Conservation (phyloP, 2,888 invertebrate species). For the Eupithecia abbreviata region DNA sequence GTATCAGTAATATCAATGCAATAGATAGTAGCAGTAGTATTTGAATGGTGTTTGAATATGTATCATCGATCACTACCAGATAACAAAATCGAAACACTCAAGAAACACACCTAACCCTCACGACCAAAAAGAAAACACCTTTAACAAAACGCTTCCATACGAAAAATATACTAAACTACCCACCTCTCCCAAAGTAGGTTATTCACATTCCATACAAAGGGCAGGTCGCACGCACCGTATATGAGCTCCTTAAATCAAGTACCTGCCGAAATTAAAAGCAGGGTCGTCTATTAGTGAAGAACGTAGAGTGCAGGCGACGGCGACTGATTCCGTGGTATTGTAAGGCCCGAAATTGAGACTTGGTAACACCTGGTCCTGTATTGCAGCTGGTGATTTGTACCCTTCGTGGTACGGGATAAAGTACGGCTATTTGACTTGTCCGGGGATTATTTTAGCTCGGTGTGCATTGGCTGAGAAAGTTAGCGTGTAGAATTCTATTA, state of each 20-base stretch:
- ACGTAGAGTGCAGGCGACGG: constrained; percentile 60
- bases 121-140: background rate
- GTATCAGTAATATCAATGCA: too few relatives aligned
- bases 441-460: constrained; percentile 16
- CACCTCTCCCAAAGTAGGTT: background rate
- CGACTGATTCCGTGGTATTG: constrained; percentile 72
- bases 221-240: constrained; percentile 65
- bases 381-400: constrained; percentile 45
- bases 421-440: constrained; percentile 39
- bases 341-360: constrained; percentile 65
- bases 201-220: constrained; percentile 15
- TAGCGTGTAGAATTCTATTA: background rate
- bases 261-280: constrained; percentile 76
- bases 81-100: background rate
- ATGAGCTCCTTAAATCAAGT: constrained; percentile 77
- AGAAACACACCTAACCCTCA: background rate
- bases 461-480: constrained; percentile 5
- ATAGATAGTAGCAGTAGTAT: too few relatives aligned
- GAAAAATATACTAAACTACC: background rate
- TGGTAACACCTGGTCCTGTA: constrained; percentile 58
- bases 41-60: too few relatives aligned
- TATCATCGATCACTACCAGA: background rate
- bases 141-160: background rate
- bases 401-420: constrained; percentile 39
- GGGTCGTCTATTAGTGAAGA: constrained; percentile 64